Conservation (phyloP, 1,140 invertebrate genomes). For the Patella vulgata region DNA sequence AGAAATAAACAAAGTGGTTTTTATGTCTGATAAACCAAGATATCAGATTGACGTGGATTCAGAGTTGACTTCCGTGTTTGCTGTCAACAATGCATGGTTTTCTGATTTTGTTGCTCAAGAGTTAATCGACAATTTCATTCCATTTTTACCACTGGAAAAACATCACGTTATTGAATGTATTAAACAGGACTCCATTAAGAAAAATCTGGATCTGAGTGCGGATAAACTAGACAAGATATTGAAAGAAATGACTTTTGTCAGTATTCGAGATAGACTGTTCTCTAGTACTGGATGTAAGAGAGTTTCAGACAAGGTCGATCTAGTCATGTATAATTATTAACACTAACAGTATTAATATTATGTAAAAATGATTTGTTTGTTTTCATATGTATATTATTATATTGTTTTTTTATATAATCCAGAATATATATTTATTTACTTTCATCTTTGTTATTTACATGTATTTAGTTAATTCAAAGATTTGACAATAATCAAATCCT, state of each 20-base stretch:
- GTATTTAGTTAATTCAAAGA: no score
- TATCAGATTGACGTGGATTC: constrained; percentile 25
- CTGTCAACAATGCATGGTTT: constrained; percentile 38
- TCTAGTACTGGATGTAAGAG: constrained; percentile 59
- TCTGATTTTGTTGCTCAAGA: constrained; percentile 79
- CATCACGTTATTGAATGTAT: constrained; percentile 82
- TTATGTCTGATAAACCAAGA: constrained; percentile 31
- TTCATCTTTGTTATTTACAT: no score
- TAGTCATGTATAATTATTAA: constrained; percentile 14
- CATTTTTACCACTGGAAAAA: constrained; percentile 92
- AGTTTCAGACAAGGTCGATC: constrained; percentile 55
- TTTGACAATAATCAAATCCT: no score
- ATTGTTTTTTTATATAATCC: no score
- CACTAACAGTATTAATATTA: no score
- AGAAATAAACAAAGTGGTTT: constrained; percentile 48
- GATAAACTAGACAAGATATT: constrained; percentile 37
- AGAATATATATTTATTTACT: no score
- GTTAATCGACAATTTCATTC: constrained; percentile 91
- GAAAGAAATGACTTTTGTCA: constrained; percentile 46
- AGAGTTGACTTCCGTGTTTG: constrained; percentile 40
- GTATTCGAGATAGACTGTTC: constrained; percentile 23
- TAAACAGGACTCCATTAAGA: constrained; percentile 62
- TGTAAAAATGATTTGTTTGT: no score
- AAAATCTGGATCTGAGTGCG: constrained; percentile 36
- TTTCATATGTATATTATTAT: no score